Base-by-base conservation (phyloP, 2,888 invertebrate genomes). In the Hirtodrosophila confusa region DNA sequence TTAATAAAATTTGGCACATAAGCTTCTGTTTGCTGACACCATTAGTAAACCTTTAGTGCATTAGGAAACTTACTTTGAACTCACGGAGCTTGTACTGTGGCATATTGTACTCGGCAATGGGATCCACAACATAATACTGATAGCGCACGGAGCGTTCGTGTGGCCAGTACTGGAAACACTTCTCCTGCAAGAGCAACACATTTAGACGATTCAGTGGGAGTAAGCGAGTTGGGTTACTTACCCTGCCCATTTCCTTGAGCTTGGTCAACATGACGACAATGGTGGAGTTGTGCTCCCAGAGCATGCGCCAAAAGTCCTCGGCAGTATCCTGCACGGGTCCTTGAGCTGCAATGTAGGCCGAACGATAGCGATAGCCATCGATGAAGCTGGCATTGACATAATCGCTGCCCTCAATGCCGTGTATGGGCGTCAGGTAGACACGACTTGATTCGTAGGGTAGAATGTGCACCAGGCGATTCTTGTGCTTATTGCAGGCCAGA, bases 151-250 rank as follows among this genome's bases (percentile, higher is more conserved):
- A 98, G 86, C 99, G 94, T 91, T 99, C 99, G 86, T 97, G 97
- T 0, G 99, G 99, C 99, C 99, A 99, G 92, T 99, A 99, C 91
- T 99, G 99, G 91, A 97, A 98, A 90, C 99, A 99, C 93, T 99
- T 99, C 92, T 99, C 99, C 97, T 98, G 91, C 78, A 93, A 39
- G 11, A 10, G 7, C 29, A n/a, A 43, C n/a, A 5, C 3, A 2
- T 24, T 8, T 24, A 36, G 7, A 11, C 0, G 27, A 44, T 29
- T 29, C 37, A 49, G 35, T 3, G 4, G n/a, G 31, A 36, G 5
- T 2, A 10, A 4, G 3, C 4, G 9, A 8, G 1, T 6, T 3
- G 3, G n/a, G 3, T 10, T 29, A 92, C 96, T 93, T 92, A 97
- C 97, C 91, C 99, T 93, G 88, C 99, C 98, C 97, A 99, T 98